Evolutionary conservation across 2,888 invertebrate species (phyloP).

Genomic region (Caradrina kadenii): DNA sequence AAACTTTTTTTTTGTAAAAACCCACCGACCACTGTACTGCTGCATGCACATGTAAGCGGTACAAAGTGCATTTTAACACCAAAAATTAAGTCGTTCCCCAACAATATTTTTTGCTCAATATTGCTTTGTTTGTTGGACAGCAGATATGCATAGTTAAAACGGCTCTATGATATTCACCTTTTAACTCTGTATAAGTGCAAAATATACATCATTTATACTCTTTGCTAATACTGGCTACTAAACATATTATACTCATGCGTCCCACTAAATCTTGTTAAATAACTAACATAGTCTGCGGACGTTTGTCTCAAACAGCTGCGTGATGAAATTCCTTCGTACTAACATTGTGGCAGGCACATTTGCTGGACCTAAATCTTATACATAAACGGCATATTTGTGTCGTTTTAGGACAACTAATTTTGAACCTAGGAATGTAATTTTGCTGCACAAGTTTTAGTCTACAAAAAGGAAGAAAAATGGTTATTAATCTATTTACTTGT

Average conservation of each 20-base stretch:
- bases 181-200: too few relatives aligned
- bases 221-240: neutral
- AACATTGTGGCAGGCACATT: constrained; percentile 34
- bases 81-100: too few relatives aligned
- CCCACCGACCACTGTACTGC: too few relatives aligned
- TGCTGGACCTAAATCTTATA: constrained; percentile 14
- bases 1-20: too few relatives aligned
- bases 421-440: constrained; percentile 3
- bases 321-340: constrained; percentile 57
- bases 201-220: neutral
- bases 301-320: constrained; percentile 42
- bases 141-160: too few relatives aligned
- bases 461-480: neutral
- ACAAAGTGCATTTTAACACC: too few relatives aligned
- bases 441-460: neutral
- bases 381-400: constrained; percentile 19
- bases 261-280: constrained; percentile 46
- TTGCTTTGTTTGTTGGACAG: too few relatives aligned
- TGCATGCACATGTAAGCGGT: too few relatives aligned
- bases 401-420: constrained; percentile 8
- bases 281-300: constrained; percentile 39
- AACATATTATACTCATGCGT: neutral
- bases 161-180: too few relatives aligned
- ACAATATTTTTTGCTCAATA: too few relatives aligned
- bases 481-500: neutral